These are phyloP conservation scores for Chydorus sphaericus DNA, from an alignment of 2,888 invertebrate genomes.

Conservation along the genomic window DNA sequence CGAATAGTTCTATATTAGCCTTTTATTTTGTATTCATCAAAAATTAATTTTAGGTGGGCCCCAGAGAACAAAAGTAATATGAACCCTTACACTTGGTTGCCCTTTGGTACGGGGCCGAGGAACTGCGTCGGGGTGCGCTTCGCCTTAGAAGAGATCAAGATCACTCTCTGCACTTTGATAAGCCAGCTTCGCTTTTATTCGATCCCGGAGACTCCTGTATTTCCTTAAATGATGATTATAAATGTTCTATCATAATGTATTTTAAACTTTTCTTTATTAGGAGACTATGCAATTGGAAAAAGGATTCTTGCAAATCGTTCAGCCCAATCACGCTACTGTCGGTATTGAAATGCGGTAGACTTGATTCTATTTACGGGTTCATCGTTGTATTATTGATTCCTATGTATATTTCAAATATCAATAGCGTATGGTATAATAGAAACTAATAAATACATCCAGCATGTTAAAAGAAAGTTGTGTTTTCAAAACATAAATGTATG, in stretches of 20 bases:
- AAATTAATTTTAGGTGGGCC: slow-evolving; percentile 25
- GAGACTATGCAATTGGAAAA: neutral
- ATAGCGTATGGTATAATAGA: too few relatives aligned
- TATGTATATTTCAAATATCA: too few relatives aligned
- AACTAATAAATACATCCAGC: too few relatives aligned
- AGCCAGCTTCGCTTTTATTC: slow-evolving; percentile 6
- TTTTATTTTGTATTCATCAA: neutral
- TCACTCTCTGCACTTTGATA: slow-evolving; percentile 12
- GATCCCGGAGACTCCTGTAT: slow-evolving; percentile 11
- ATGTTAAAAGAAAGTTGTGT: too few relatives aligned
- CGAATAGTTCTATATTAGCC: neutral
- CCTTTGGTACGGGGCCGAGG: slow-evolving; percentile 17
- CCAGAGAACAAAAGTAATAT: slow-evolving; percentile 3
- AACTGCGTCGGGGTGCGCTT: slow-evolving; percentile 17
- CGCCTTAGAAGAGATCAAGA: slow-evolving; percentile 13
- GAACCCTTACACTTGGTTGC: slow-evolving; percentile 14
- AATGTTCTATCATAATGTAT: neutral
- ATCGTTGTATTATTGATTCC: too few relatives aligned
- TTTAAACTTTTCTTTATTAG: neutral
- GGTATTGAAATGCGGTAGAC: too few relatives aligned
- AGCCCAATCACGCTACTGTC: neutral
- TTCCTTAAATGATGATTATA: neutral
- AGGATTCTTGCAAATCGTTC: neutral
- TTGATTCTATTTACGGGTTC: too few relatives aligned
- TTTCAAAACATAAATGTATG: too few relatives aligned